Percentiles rank a stretch among this genome's conserved stretches.
These are phyloP conservation scores for Hypomecis punctinalis DNA, from an alignment of 2,888 invertebrate species.

Conservation along the genomic window DNA sequence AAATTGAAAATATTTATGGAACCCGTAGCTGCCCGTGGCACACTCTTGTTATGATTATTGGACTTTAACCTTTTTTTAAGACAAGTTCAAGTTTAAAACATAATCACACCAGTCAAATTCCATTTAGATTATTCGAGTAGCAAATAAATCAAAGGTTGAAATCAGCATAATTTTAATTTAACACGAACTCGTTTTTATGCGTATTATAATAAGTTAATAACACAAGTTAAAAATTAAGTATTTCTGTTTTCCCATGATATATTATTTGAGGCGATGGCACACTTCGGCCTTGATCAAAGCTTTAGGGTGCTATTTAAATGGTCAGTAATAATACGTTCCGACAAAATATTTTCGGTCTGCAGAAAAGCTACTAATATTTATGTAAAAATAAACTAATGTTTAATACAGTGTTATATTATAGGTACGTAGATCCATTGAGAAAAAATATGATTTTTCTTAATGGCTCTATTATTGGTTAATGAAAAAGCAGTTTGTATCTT, in stretches of 20 bases:
- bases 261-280: slow-evolving; percentile 1
- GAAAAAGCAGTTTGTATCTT: no score
- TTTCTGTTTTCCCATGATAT: background rate
- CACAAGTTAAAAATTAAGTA: slow-evolving; percentile 5
- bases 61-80: background rate
- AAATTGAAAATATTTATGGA: no score
- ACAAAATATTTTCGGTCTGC: no score
- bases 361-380: no score
- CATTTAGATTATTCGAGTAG: background rate
- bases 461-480: no score
- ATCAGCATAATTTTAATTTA: slow-evolving; percentile 12
- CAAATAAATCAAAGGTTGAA: slow-evolving; percentile 7
- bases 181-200: slow-evolving; percentile 2
- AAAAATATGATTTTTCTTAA: no score
- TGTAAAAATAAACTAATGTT: no score
- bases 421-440: no score
- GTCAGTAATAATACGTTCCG: no score
- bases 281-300: background rate
- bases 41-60: background rate
- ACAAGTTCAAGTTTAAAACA: slow-evolving; percentile 1
- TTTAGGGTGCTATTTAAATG: background rate
- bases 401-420: no score
- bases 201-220: background rate
- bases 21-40: no score
- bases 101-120: background rate